These are phyloP conservation scores for Labrus mixtus DNA, from an alignment of 2,113 vertebrate species.

Conservation along the genomic window DNA sequence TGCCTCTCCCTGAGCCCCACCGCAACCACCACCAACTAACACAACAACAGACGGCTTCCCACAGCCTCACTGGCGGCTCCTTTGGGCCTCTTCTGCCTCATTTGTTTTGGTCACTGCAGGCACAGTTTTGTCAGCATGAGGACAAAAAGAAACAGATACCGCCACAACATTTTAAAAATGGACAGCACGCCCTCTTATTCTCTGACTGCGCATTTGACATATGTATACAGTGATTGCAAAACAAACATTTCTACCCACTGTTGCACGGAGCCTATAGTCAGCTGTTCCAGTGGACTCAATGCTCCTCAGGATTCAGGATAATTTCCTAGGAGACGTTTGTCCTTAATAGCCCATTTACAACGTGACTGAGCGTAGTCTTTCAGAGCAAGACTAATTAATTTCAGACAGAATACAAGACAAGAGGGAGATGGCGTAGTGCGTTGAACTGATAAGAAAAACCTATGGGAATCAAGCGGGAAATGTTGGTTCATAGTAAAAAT, in stretches of 20 bases:
- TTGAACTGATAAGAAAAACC: conserved; percentile 53
- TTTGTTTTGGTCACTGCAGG: conserved; percentile 27
- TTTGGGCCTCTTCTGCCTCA: conserved; percentile 20
- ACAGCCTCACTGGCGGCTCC: conserved; percentile 17
- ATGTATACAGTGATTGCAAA: conserved; percentile 40
- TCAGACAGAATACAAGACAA: conserved; percentile 57
- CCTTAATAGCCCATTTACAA: conserved; percentile 69
- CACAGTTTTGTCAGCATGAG: conserved; percentile 1
- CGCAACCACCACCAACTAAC: neutral
- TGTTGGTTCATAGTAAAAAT: conserved; percentile 24
- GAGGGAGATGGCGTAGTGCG: conserved; percentile 25
- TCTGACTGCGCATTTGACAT: conserved; percentile 12
- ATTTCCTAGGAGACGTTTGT: conserved; percentile 74
- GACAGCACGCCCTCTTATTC: neutral
- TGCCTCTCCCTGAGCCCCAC: conserved; percentile 37
- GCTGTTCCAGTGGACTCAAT: conserved; percentile 62
- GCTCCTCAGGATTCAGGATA: conserved; percentile 49
- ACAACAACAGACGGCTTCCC: conserved; percentile 23
- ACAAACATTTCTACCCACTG: conserved; percentile 40
- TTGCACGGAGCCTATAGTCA: conserved; percentile 59
- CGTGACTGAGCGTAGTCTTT: conserved; percentile 47
- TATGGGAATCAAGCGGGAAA: conserved; percentile 35
- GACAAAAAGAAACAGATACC: neutral
- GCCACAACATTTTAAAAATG: neutral
- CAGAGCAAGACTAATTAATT: conserved; percentile 78